phyloP scores from a whole-genome alignment of 2,888 invertebrate genomes.

The Leptarthrus brevirostris region DNA sequence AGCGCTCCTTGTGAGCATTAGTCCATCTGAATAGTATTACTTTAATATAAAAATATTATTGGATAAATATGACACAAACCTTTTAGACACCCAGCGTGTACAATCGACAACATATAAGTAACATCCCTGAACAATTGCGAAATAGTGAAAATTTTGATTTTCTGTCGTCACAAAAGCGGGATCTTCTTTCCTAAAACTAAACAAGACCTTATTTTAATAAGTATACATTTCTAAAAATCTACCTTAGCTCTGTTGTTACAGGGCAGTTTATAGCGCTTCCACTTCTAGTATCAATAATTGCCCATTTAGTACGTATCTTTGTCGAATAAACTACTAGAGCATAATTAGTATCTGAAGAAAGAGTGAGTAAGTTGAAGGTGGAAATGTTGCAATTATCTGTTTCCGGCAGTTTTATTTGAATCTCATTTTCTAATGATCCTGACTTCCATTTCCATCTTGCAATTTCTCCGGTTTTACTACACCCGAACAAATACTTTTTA shows the following conservation, averaged over 20 bases:
- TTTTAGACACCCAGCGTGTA: conserved; percentile 58
- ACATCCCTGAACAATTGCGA: conserved; percentile 58
- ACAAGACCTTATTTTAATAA: too few species aligned
- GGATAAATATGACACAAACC: conserved; percentile 54
- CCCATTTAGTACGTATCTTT: conserved; percentile 52
- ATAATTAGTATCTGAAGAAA: conserved; percentile 58
- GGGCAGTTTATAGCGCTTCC: conserved; percentile 33
- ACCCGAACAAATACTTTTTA: conserved; percentile 68
- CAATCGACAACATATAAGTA: conserved; percentile 61
- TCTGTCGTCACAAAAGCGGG: conserved; percentile 59
- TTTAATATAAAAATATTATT: not conserved
- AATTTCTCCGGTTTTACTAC: conserved; percentile 70
- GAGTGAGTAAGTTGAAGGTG: conserved; percentile 60
- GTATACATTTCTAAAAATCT: too few species aligned
- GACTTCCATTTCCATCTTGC: conserved; percentile 74
- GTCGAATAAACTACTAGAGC: conserved; percentile 60
- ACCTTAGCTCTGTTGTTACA: conserved; percentile 45
- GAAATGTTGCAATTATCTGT: conserved; percentile 46
- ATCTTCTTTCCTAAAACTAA: conserved; percentile 28
- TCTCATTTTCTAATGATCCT: conserved; percentile 65
- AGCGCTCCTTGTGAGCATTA: conserved; percentile 56
- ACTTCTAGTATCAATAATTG: conserved; percentile 59
- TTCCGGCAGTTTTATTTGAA: conserved; percentile 18
- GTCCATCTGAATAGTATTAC: conserved; percentile 55
- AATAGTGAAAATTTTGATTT: conserved; percentile 59